Conservation (phyloP, 2,888 invertebrate species). For the Stenoptilia bipunctidactyla region DNA sequence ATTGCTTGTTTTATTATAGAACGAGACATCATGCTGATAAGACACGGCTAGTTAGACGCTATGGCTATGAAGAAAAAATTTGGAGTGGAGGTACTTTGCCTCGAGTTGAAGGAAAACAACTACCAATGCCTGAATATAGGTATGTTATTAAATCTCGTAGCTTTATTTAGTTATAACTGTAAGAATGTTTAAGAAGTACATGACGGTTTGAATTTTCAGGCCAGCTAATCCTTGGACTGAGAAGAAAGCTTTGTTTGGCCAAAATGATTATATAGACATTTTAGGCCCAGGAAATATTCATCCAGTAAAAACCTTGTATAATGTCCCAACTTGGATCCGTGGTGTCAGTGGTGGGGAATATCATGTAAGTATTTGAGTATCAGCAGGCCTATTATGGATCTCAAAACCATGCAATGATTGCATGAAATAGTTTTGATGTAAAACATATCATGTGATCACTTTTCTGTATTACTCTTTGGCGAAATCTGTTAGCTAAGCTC, state of each 20-base stretch:
- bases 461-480: background rate
- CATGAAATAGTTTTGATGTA: too few species aligned
- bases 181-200: too few species aligned
- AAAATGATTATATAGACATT: conserved; percentile 98
- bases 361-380: conserved; percentile 63
- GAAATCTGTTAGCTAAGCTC: too few species aligned
- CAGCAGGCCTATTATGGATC: too few species aligned
- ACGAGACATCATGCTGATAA: conserved; percentile 75
- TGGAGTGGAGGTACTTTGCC: conserved; percentile 79
- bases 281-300: conserved; percentile 86
- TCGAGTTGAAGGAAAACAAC: conserved; percentile 63
- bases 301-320: conserved; percentile 87
- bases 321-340: conserved; percentile 90
- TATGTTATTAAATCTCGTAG: conserved; percentile 16
- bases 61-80: conserved; percentile 79
- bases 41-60: conserved; percentile 74
- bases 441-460: conserved; percentile 1
- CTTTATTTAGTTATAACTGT: too few species aligned
- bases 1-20: conserved; percentile 24
- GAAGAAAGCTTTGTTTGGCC: conserved; percentile 88
- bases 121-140: conserved; percentile 78
- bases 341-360: conserved; percentile 89
- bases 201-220: conserved; percentile 23
- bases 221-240: conserved; percentile 83
- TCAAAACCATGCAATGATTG: too few species aligned